A percentile compares a stretch with the other conserved stretches of the same genome.
Evolutionary conservation across 2,797 vertebrate genomes (phyloP).

Genomic region (Zalophus californianus): DNA sequence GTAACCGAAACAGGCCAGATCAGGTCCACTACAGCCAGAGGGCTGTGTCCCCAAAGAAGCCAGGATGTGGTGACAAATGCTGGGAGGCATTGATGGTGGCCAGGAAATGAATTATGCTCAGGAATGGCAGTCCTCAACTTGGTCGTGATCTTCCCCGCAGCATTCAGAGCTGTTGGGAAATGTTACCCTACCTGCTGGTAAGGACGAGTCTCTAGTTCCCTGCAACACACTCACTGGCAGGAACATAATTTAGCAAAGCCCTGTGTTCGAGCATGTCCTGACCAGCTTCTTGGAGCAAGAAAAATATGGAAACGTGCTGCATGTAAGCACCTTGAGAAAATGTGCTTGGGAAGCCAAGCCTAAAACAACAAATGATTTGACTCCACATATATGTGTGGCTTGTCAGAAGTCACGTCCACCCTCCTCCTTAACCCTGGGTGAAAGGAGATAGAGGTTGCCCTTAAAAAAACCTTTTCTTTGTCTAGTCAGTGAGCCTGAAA

Average conservation of each 20-base stretch:
- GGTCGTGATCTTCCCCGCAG: slow-evolving; percentile 76
- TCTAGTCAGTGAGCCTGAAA: not conserved
- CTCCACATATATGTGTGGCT: slow-evolving; percentile 13
- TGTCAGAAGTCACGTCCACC: slow-evolving; percentile 26
- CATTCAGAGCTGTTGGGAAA: slow-evolving; percentile 81
- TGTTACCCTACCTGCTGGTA: slow-evolving; percentile 74
- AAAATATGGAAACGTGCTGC: slow-evolving; percentile 73
- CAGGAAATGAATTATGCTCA: slow-evolving; percentile 79
- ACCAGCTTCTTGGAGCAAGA: slow-evolving; percentile 79
- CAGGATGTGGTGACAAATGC: slow-evolving; percentile 77
- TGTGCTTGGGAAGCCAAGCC: slow-evolving; percentile 75
- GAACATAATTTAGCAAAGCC: slow-evolving; percentile 85
- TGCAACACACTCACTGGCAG: slow-evolving; percentile 79
- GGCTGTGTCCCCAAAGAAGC: slow-evolving; percentile 51
- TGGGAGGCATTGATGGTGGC: slow-evolving; percentile 68
- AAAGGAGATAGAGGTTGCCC: not conserved
- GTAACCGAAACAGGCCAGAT: not conserved
- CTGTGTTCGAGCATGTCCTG: slow-evolving; percentile 78
- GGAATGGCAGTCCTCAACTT: slow-evolving; percentile 79
- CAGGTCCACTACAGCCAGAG: slow-evolving; percentile 46
- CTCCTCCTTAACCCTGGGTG: not conserved
- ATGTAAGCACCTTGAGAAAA: slow-evolving; percentile 79
- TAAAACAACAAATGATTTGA: slow-evolving; percentile 85
- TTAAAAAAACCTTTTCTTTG: not conserved
- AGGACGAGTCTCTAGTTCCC: slow-evolving; percentile 70